Evolutionary conservation across 2,888 invertebrate species (phyloP), one percentile per base, ranked within the genome.

Genomic region (Catocala sponsa): DNA sequence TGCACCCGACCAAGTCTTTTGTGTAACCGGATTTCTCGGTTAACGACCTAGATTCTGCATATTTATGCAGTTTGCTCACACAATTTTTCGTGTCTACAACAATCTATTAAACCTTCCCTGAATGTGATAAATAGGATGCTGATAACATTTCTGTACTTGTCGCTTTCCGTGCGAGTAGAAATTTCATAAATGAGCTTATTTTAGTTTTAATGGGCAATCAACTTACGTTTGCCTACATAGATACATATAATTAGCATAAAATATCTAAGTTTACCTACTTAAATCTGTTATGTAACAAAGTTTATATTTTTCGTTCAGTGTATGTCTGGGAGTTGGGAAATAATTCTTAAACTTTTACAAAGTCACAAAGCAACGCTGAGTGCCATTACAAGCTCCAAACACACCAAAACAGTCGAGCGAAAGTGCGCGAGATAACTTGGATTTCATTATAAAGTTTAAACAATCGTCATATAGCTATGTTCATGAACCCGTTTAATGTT

Each of bases 1-100:
- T 79, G 82, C 86, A 83, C 83, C 82, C 83, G 76, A 86, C 86
- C 82, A 83, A 89, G 84, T 86, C 88, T 90, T 90, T 90, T 88
- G 89, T 88, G 88, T 88, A 85, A 89, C 86, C 82, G 84, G 87
- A 89, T 91, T 91, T 90, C 84, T 84, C 86, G 84, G 87, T 86
- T 90, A 89, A 91, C 89, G 91, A 90, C 89, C 87, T 82, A 86
- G 82, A 84, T 83, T 85, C 83, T 87, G 87, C 83, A 88, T 86
- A 87, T 89, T 89, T 90, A 88, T 89, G 84, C 84, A 86, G 82
- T 87, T 85, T 79, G 79, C 84, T 86, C 85, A 86, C 84, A 87
- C 78, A 83, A 74, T 83, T 84, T 86, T 84, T 85, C 79, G 75
- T 81, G 79, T 76, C 79, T 73, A 74, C 71, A 72, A 80, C 77